Base-by-base conservation (phyloP, 2,113 vertebrate genomes). In the Pycnonotus jocosus region DNA sequence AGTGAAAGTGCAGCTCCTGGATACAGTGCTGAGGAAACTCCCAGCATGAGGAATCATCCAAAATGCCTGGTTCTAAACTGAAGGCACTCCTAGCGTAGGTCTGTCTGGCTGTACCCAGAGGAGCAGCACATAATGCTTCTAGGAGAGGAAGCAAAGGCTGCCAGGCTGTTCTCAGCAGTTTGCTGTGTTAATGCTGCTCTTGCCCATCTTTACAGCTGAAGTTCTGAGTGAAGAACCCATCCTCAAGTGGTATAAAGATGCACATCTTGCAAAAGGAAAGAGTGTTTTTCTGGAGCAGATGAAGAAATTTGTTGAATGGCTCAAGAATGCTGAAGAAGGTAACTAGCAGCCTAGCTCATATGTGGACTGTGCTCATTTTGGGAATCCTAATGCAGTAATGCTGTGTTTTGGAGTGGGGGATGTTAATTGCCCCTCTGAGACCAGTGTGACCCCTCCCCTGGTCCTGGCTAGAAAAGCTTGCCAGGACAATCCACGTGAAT, bases 271-370 rank as follows among this genome's bases (percentile, higher is more conserved):
- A 90, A 99, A 99, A 97, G 99, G 99, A 81, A 99, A 99, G 96
- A 99, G 99, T 14, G 98, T 99, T 53, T 99, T 99, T 98, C 99
- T 99, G 78, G 99, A 99, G 94, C 99, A 99, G 92, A 99, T 99
- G 99, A 99, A 99, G 86, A 99, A 99, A 96, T 99, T 99, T 87
- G 99, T 99, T 9, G 99, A 99, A 95, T 99, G 99, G 99, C 98
- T 99, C 94, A 99, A 99, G 97, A 99, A 99, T 33, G 99, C 99
- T 1, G 99, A 99, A 96, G 99, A 99, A 98, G 99, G 99, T 99
- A 97, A 97, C 56, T 16, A 51, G 89, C 14, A 35, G 30, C 44
- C 54, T 37, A 13, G 45, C 50, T 81, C 14, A 1, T 4, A 24
- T 5, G 21, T 10, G 31, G 12, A 42, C 11, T 31, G 38, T 50